Evolutionary conservation across 2,113 vertebrate genomes (phyloP).

Genomic region (Lynx canadensis): DNA sequence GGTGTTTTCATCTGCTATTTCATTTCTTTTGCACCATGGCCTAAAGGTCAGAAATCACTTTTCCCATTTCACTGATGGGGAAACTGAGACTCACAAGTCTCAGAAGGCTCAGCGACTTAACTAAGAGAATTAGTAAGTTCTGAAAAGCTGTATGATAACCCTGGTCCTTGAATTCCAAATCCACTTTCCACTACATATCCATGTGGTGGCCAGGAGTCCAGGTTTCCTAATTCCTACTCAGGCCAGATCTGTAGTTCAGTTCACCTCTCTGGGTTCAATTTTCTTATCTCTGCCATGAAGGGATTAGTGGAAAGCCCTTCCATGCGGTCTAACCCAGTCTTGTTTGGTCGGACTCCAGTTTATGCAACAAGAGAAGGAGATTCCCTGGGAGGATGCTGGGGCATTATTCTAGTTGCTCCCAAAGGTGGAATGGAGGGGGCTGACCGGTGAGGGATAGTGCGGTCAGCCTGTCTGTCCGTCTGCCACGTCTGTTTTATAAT

Average conservation of each 20-base stretch:
- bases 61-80: neutral
- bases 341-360: neutral
- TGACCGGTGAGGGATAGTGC: too few relatives aligned
- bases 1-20: neutral
- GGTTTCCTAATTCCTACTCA: neutral
- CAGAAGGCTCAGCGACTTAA: neutral
- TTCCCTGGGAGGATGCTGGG: neutral
- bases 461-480: neutral
- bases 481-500: neutral
- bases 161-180: neutral
- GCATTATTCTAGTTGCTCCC: neutral
- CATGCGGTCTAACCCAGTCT: neutral
- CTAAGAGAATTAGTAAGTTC: neutral
- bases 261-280: neutral
- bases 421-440: neutral
- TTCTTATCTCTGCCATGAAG: neutral
- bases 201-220: neutral
- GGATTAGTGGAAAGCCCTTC: neutral
- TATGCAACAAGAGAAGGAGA: neutral
- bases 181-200: neutral
- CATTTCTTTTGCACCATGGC: neutral
- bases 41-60: constrained; percentile 1
- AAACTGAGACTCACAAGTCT: neutral
- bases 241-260: neutral
- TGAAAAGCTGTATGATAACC: neutral